Conservation (phyloP, 2,797 vertebrate species). For the Cyclopterus lumpus region DNA sequence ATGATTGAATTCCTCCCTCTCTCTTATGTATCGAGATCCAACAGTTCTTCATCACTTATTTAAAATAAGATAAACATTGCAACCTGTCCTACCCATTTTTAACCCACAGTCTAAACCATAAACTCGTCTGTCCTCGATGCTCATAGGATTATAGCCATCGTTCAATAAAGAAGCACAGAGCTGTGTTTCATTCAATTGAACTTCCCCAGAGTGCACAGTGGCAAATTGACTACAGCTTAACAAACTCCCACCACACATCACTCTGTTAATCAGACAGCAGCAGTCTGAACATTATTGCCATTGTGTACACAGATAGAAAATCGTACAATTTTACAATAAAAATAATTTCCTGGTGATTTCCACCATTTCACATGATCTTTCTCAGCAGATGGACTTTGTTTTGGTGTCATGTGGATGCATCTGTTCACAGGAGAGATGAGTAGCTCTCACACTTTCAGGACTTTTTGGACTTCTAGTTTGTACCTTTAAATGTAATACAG, state of each 20-base stretch:
- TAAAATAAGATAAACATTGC: constrained; percentile 5
- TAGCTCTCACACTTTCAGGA: background rate
- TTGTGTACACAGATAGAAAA: constrained; percentile 10
- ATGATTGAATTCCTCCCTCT: constrained; percentile 15
- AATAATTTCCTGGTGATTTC: background rate
- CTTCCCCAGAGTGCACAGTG: constrained; percentile 56
- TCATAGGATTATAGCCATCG: constrained; percentile 51
- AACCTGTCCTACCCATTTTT: background rate
- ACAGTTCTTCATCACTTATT: background rate
- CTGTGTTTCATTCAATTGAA: constrained; percentile 74
- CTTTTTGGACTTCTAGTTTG: background rate
- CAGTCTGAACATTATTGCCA: constrained; percentile 26
- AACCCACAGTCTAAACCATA: constrained; percentile 23
- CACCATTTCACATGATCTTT: background rate
- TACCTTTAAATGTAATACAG: background rate
- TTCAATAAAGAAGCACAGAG: constrained; percentile 60
- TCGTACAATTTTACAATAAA: background rate
- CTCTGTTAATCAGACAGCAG: constrained; percentile 73
- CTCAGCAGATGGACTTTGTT: background rate
- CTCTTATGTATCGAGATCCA: background rate
- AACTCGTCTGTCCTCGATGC: constrained; percentile 28
- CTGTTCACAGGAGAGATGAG: background rate
- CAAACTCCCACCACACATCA: constrained; percentile 76
- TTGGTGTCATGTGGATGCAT: background rate
- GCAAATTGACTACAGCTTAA: constrained; percentile 75